phyloP scores from a whole-genome alignment of 2,888 invertebrate species.

The Nemurella pictetii region DNA sequence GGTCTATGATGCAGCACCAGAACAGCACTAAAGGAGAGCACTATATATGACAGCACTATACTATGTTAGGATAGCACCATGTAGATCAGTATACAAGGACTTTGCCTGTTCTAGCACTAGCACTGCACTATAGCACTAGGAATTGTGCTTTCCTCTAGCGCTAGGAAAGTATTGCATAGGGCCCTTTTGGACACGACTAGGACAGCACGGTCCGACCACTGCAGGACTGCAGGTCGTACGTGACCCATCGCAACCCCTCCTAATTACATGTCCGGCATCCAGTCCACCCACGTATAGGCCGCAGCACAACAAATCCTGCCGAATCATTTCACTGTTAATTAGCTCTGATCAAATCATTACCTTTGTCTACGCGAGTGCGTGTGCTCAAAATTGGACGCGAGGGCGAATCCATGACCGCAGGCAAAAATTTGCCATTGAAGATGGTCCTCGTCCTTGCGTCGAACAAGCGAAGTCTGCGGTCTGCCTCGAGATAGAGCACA shows the following conservation, averaged over 20 bases:
- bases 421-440: not conserved
- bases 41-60: no score
- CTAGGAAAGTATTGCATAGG: no score
- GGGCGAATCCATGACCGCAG: not conserved
- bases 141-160: no score
- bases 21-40: no score
- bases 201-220: no score
- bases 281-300: conserved; percentile 3
- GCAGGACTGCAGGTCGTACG: no score
- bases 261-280: not conserved
- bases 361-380: not conserved
- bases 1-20: no score
- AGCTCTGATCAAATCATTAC: not conserved
- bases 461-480: not conserved
- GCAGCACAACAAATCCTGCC: conserved; percentile 29
- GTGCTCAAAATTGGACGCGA: not conserved
- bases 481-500: no score
- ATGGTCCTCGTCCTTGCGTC: not conserved
- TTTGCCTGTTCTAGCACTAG: not conserved
- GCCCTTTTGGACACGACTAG: no score
- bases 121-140: no score
- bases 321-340: conserved; percentile 34
- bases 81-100: no score
- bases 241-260: not conserved
- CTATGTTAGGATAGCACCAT: no score